phyloP scores from a whole-genome alignment of 1,140 invertebrate species.

The Nixonia krombeini region DNA sequence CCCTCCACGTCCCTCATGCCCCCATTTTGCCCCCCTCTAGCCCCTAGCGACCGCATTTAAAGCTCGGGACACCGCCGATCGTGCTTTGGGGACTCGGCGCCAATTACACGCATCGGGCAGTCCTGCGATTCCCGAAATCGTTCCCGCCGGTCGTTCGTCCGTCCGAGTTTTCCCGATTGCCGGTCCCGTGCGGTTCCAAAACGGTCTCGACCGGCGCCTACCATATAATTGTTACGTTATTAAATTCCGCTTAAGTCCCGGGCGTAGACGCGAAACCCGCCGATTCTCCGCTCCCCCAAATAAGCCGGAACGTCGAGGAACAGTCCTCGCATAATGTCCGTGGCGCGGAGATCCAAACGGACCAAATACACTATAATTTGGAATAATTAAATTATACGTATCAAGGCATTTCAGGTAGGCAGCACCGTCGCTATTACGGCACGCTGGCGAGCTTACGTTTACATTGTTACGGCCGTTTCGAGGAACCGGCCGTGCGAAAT shows the following conservation, averaged over 20 bases:
- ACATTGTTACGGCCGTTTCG: constrained; percentile 29
- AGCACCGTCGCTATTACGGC: constrained; percentile 38
- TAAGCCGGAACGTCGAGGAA: constrained; percentile 39
- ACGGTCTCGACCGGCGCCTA: constrained; percentile 60
- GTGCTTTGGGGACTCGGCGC: constrained; percentile 33
- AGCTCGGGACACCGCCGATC: no score
- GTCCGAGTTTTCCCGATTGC: constrained; percentile 54
- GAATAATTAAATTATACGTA: constrained; percentile 52
- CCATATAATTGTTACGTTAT: constrained; percentile 72
- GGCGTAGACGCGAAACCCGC: constrained; percentile 29
- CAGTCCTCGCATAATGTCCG: constrained; percentile 28
- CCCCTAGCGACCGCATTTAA: no score
- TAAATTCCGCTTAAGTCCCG: constrained; percentile 65
- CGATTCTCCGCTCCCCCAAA: constrained; percentile 58
- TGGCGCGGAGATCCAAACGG: constrained; percentile 25
- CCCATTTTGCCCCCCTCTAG: no score
- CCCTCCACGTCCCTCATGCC: no score
- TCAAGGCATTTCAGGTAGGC: constrained; percentile 33
- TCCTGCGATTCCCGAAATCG: constrained; percentile 55
- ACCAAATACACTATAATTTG: constrained; percentile 45
- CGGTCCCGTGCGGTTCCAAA: constrained; percentile 37
- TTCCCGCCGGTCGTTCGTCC: constrained; percentile 41
- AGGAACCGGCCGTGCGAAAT: constrained; percentile 35
- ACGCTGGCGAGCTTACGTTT: constrained; percentile 12
- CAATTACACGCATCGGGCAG: constrained; percentile 61